phyloP scores from a whole-genome alignment of 2,797 vertebrate species.

The Pithecia hirsuta region DNA sequence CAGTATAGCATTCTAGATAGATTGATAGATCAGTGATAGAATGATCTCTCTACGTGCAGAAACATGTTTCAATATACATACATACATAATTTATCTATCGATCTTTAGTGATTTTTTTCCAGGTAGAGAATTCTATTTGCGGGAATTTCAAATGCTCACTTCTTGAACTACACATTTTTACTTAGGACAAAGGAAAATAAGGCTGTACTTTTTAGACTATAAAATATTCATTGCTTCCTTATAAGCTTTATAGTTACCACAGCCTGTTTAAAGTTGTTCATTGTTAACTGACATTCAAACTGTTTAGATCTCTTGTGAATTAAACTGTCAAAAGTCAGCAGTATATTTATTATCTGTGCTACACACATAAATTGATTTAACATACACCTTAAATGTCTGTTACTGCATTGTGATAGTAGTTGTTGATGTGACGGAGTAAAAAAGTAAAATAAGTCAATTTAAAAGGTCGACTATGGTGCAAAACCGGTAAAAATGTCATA shows the following conservation, averaged over 20 bases:
- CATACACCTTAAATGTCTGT: not conserved
- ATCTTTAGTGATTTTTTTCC: not conserved
- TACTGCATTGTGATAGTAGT: not conserved
- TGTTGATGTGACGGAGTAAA: not conserved
- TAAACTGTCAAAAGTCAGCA: conserved; percentile 27
- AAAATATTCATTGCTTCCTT: not conserved
- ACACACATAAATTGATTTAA: not conserved
- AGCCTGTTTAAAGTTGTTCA: not conserved
- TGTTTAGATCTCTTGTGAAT: not conserved
- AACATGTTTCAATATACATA: not conserved
- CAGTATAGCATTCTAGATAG: not conserved
- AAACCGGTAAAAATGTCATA: not conserved
- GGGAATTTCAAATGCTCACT: not conserved
- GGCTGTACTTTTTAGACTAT: not conserved
- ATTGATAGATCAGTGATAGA: not conserved
- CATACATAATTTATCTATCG: not conserved
- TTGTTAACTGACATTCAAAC: not conserved
- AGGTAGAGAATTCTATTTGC: not conserved
- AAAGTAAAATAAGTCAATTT: not conserved
- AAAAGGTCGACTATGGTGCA: not conserved
- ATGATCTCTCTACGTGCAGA: not conserved
- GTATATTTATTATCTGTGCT: not conserved
- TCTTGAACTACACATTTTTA: not conserved
- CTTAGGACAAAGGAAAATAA: not conserved
- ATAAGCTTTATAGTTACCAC: not conserved